These are phyloP conservation scores for Notolepis coatsorum DNA, from an alignment of 2,797 vertebrate genomes.

Conservation along the genomic window DNA sequence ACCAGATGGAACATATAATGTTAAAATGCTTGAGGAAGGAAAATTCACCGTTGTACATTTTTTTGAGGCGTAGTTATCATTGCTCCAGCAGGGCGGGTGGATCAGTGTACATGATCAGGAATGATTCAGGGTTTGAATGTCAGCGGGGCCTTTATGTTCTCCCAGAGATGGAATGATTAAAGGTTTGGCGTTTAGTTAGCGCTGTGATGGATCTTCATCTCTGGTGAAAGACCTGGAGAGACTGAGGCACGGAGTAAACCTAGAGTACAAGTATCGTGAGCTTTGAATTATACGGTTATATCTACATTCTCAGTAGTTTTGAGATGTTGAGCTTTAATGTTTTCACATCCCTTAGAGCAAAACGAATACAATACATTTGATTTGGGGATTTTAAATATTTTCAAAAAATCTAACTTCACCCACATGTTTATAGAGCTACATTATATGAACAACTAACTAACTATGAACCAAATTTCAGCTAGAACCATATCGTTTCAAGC, in stretches of 20 bases:
- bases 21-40: conserved; percentile 60
- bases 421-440: too few species aligned
- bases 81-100: conserved; percentile 18
- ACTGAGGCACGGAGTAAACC: too few species aligned
- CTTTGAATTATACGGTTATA: too few species aligned
- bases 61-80: conserved; percentile 12
- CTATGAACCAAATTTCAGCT: too few species aligned
- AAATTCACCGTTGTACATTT: conserved; percentile 49
- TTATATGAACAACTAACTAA: too few species aligned
- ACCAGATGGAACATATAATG: conserved; percentile 73
- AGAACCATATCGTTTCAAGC: too few species aligned
- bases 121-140: conserved; percentile 30
- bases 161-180: conserved; percentile 1
- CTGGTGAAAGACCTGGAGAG: too few species aligned
- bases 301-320: too few species aligned
- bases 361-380: conserved; percentile 9
- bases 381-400: conserved; percentile 35
- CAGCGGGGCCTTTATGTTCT: conserved; percentile 12
- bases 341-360: too few species aligned
- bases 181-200: conserved; percentile 10
- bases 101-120: conserved; percentile 23
- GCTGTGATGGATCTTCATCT: neutral
- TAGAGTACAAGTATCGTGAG: too few species aligned
- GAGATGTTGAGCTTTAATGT: too few species aligned
- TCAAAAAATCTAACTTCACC: too few species aligned